Percentiles rank a stretch among this genome's conserved stretches.
Evolutionary conservation across 2,113 vertebrate genomes (phyloP).

Genomic region (Pongo abelii): DNA sequence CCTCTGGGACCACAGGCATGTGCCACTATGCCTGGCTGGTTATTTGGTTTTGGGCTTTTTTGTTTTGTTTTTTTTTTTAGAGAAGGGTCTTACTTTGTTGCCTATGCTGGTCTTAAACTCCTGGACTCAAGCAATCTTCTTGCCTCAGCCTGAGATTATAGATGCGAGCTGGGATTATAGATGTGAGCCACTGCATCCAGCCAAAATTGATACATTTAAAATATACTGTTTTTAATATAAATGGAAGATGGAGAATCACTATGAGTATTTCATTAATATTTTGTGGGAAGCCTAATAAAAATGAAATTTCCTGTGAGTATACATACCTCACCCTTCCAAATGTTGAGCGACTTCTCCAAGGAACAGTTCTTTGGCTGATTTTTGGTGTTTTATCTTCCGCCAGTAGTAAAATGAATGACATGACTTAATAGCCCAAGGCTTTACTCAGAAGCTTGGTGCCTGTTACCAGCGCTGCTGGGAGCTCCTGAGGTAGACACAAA

Average conservation of each 20-base stretch:
- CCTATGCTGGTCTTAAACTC: too few relatives aligned
- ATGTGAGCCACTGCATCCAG: too few relatives aligned
- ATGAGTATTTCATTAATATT: neutral
- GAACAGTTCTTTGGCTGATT: neutral
- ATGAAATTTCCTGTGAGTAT: neutral
- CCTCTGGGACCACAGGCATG: too few relatives aligned
- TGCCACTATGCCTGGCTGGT: too few relatives aligned
- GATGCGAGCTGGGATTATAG: too few relatives aligned
- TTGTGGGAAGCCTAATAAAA: neutral
- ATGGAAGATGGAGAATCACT: neutral
- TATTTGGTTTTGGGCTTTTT: too few relatives aligned
- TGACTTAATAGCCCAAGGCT: neutral
- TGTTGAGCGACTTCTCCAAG: neutral
- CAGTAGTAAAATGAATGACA: neutral
- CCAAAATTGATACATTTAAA: neutral
- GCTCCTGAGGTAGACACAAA: too few relatives aligned
- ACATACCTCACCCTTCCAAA: neutral
- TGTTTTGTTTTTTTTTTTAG: too few relatives aligned
- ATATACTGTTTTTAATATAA: neutral
- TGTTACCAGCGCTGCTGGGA: neutral
- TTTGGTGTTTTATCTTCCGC: neutral
- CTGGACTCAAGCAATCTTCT: too few relatives aligned
- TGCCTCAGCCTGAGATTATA: too few relatives aligned
- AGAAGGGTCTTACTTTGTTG: too few relatives aligned
- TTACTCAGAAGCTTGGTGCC: neutral